Conservation (phyloP, 1,140 invertebrate genomes). For the Brachionus manjavacas region DNA sequence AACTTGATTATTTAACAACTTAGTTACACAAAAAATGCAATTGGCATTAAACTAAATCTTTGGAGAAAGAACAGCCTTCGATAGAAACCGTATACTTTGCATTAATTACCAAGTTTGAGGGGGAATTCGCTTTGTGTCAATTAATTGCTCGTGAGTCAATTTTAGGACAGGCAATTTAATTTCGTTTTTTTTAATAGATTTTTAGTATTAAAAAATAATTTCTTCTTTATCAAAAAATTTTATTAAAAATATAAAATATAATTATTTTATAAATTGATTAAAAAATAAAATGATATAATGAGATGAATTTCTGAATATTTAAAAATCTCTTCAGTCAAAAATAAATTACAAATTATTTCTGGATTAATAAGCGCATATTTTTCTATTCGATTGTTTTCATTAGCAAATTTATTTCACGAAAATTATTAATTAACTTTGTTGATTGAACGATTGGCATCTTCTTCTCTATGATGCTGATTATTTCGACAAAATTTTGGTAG, state of each 20-base stretch:
- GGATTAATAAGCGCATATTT: neutral
- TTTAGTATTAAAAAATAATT: neutral
- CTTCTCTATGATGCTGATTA: slow-evolving; percentile 1
- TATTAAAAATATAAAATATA: slow-evolving; percentile 15
- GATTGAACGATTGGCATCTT: neutral
- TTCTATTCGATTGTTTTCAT: slow-evolving; percentile 42
- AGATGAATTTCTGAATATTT: neutral
- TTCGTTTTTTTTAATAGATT: neutral
- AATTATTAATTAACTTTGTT: slow-evolving; percentile 35
- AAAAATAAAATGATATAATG: neutral
- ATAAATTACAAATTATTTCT: slow-evolving; percentile 17
- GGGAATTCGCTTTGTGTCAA: neutral
- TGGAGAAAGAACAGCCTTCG: neutral
- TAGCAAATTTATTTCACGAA: slow-evolving; percentile 36
- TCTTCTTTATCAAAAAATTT: neutral
- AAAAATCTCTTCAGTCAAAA: neutral
- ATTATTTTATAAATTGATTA: slow-evolving; percentile 6
- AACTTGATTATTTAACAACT: neutral
- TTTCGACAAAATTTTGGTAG: slow-evolving; percentile 27
- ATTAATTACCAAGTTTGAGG: neutral
- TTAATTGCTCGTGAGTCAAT: neutral
- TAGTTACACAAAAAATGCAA: neutral
- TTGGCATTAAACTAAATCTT: neutral
- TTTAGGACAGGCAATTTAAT: neutral
- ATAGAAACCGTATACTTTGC: neutral